Evolutionary conservation across 2,888 invertebrate genomes (phyloP), one percentile per base, ranked within the genome.

Genomic region (Actias luna): DNA sequence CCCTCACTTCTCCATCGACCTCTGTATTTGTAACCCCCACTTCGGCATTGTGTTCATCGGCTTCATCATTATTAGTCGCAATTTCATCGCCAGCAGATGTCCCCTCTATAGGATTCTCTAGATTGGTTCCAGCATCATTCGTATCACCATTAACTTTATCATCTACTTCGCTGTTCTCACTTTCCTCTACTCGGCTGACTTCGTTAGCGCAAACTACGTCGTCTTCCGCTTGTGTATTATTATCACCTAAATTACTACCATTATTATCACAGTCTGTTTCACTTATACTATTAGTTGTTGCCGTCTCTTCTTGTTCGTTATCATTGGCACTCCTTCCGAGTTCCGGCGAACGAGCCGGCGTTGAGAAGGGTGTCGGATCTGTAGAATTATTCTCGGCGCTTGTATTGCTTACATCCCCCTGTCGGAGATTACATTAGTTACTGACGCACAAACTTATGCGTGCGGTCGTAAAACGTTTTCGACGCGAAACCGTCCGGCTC

Each of bases 241-340:
- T 87, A 74, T 83, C 79, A 73, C 89, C 88, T 88, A 91, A 82
- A 88, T 85, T 87, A 87, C 71, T 89, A 91, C 92, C 92, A 87
- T 85, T 88, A 89, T 76, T 89, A 92, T 92, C 92, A 92, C 92
- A 92, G 91, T 88, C 86, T 65, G 76, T 85, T 85, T 80, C 84
- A 85, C 88, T 89, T 87, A 87, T 79, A 80, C 87, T 88, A 89
- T 79, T 79, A 72, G 80, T 72, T 66, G 73, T 72, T 61, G 69
- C 63, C 73, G 76, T 75, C 72, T 79, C 75, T 71, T 65, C 58
- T 59, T 62, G 59, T 67, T 71, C 66, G n/a, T 59, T 61, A 5
- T 36, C 55, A 42, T 61, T 55, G 10, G 50, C 29, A 60, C 63
- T 63, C 42, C 65, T 63, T 27, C 65, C 46, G 59, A 62, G 63